Evolutionary conservation across 1,140 invertebrate genomes (phyloP), one percentile per base, ranked within the genome.

Genomic region (Hyposmocoma kahamanoa): DNA sequence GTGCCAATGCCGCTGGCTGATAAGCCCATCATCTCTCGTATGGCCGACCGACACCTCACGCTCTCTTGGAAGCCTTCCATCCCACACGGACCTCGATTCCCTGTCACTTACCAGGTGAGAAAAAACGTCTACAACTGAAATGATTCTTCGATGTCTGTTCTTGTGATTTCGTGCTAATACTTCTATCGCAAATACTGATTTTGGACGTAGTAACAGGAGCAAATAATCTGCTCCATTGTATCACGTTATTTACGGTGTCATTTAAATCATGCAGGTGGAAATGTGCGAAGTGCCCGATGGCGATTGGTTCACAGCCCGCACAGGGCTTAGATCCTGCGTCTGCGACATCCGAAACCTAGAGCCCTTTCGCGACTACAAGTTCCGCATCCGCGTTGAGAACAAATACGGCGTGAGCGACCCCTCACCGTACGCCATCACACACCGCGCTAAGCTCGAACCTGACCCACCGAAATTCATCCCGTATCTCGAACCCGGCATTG

Each of bases 381-480:
- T 98, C 87, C 88, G 97, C 36, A 90, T 98, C 20, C 90, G 96
- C n/a, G 97, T 98, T 1, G 96, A 98, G 70, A 98, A 98, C 75
- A 96, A 96, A 77, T 96, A 95, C 69, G 97, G 97, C n/a, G 90
- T 98, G n/a, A 97, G 96, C 76, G 97, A 98, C 72, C 96, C 97
- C 0, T 97, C 95, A 22, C 95, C 96, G 4, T 96, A 91, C 70
- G 93, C 92, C 0, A 89, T 92, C 44, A 97, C 95, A 0, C 94
- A 93, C 64, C 88, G 94, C 47, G 90, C 92, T 22, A 94, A 94
- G 80, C 79, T 97, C 1, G 91, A 96, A 63, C 93, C 94, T 2
- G 92, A 94, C 15, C 91, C 93, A 32, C 91, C 93, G 0, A 94
- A 92, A 63, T 93, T 93, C 77, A 90, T 91, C 49, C 94, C 94